Conservation (phyloP, 2,113 vertebrate species). For the Cariama cristata region DNA sequence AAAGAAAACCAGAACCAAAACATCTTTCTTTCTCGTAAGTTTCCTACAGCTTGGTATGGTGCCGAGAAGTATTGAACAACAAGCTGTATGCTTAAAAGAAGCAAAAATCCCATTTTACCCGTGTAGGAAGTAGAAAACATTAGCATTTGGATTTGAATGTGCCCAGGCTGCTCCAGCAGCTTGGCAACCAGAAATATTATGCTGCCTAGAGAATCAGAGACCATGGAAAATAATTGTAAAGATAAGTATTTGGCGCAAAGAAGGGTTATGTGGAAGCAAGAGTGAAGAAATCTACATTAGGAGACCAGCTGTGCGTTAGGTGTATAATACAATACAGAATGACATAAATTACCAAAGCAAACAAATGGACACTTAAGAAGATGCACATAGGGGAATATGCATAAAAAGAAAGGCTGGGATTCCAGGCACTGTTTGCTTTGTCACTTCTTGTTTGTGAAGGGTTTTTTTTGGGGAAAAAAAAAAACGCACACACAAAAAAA, state of each 20-base stretch:
- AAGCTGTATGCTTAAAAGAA: neutral
- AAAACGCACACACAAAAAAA: too few relatives aligned
- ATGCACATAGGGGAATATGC: neutral
- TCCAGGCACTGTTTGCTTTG: neutral
- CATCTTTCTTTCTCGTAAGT: neutral
- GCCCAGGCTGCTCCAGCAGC: neutral
- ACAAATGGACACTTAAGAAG: conserved; percentile 75
- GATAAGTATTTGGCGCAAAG: conserved; percentile 26
- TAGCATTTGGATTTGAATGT: conserved; percentile 8
- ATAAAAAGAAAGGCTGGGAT: neutral
- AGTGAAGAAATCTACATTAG: conserved; percentile 73
- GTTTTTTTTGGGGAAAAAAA: too few relatives aligned
- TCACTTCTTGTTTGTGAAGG: neutral
- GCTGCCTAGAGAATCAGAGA: conserved; percentile 32
- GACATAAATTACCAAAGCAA: conserved; percentile 75
- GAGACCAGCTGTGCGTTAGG: conserved; percentile 73
- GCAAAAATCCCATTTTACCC: neutral
- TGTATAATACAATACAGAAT: conserved; percentile 65
- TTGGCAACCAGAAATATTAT: conserved; percentile 34
- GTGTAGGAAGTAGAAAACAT: neutral
- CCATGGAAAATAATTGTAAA: conserved; percentile 48
- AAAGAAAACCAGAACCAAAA: accelerated
- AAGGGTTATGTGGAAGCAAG: conserved; percentile 20
- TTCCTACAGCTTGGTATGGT: neutral
- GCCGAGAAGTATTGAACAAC: neutral